phyloP scores from a whole-genome alignment of 2,888 invertebrate species.

The Encarsia formosa region DNA sequence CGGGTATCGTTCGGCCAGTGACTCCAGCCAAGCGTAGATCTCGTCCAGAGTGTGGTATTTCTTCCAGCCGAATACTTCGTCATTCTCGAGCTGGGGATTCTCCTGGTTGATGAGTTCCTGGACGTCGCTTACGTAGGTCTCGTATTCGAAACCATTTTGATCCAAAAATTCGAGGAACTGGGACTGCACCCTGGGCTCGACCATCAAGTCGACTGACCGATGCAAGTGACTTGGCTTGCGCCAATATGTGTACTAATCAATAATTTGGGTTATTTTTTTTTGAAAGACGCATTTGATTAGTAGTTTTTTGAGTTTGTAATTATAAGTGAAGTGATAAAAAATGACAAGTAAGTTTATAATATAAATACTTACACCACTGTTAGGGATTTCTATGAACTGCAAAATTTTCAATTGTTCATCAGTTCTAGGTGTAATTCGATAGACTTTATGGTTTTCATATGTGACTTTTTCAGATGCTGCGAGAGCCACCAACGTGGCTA shows the following conservation, averaged over 20 bases:
- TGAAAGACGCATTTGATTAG: not conserved
- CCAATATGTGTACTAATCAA: not conserved
- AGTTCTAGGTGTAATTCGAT: slow-evolving; percentile 13
- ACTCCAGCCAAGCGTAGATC: slow-evolving; percentile 56
- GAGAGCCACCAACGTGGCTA: not conserved
- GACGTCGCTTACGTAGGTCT: slow-evolving; percentile 58
- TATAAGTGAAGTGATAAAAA: not conserved
- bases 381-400: not conserved
- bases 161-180: slow-evolving; percentile 53
- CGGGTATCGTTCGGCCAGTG: slow-evolving; percentile 52
- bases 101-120: slow-evolving; percentile 51
- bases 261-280: not conserved
- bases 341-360: not conserved
- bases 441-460: not conserved
- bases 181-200: slow-evolving; percentile 54
- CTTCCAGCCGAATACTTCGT: slow-evolving; percentile 55
- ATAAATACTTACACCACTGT: not conserved
- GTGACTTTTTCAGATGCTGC: not conserved
- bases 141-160: slow-evolving; percentile 45
- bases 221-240: not conserved
- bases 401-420: slow-evolving; percentile 4
- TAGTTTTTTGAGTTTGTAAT: not conserved
- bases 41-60: slow-evolving; percentile 59
- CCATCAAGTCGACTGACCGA: slow-evolving; percentile 56
- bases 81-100: slow-evolving; percentile 21